Evolutionary conservation across 2,888 invertebrate species (phyloP), one percentile per base, ranked within the genome.

Genomic region (Tryphoninae sp.): DNA sequence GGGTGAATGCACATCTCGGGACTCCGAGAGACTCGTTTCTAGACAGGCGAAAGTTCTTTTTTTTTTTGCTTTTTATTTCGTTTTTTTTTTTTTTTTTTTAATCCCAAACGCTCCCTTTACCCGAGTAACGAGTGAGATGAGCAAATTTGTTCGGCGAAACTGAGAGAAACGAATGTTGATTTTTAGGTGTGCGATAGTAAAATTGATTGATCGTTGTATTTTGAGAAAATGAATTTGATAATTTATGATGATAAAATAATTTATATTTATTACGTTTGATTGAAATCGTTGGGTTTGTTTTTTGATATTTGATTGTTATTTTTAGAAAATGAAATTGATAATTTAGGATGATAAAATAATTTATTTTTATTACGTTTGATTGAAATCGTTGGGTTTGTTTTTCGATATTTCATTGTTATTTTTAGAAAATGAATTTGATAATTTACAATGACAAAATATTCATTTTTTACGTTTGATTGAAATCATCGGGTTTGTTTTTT

Each of bases 1-100:
- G 22, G 55, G 55, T 55, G 55, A 16, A 62, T 62, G 62, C 74
- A 65, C 65, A 55, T 42, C 65, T 55, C 64, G 45, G 19, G 33
- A 45, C 23, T n/a, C 42, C 74, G 22, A 65, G 40, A 40, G 16
- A 53, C 55, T 13, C 40, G 23, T 75, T 19, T 65, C 67, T 23
- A 68, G 51, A 76, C 49, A 26, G 40, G 16, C 45, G 49, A 22
- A 76, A 68, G 58, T 42, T 19, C 13, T 16, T 8, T 23, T 26
- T 8, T 23, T 26, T 49, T 33, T 33, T 33, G 7, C 6, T 33
- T 33, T 53, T 72, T 73, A 26, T n/a, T 42, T 33, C 19, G n/a
- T 23, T 53, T 71, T 59, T 53, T 33, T 51, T 13, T 33, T 51
- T 13, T 45, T 45, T 45, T 13, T 3, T 1, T 2, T 45, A 13